Evolutionary conservation across 2,888 invertebrate species (phyloP), one percentile per base, ranked within the genome.

Genomic region (Trissolcus brochymenae): DNA sequence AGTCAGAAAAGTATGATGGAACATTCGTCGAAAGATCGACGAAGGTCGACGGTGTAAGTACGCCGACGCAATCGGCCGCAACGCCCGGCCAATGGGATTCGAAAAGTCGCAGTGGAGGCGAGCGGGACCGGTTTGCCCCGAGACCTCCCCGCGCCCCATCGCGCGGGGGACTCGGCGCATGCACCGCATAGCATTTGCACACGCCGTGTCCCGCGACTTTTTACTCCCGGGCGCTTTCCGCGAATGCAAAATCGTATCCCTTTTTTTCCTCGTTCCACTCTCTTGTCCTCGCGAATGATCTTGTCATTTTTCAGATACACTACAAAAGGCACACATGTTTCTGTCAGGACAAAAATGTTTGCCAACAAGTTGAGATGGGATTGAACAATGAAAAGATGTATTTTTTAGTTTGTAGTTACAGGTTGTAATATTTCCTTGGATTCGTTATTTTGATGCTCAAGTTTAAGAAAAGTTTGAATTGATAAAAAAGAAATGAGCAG

Each of bases 41-140:
- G 78, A 78, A 80, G 80, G 80, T 80, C 78, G 80, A 74, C 76
- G 71, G 56, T 71, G 66, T 61, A 80, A 51, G 78, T 74, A 73
- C 79, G 78, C 80, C 84, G 83, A 84, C 82, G 82, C 85, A 81
- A 78, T 74, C 41, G 64, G 75, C 71, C 65, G 73, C 46, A 73
- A 76, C 71, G 71, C 80, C 81, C 83, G 84, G 85, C 84, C 85
- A 84, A 84, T 85, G 85, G 78, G 66, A 70, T 75, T 67, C 81
- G 79, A 82, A 76, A 74, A 76, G 76, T 78, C 76, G 75, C 64
- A 56, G 70, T 81, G 80, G 82, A 81, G 78, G 79, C 81, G 79
- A 79, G 75, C 78, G 82, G 83, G 85, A 85, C 85, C 85, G 85
- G 85, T 85, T 83, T 83, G 46, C 82, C 71, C 64, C 68, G 60